phyloP scores from a whole-genome alignment of 2,113 vertebrate genomes.

The Anolis carolinensis region DNA sequence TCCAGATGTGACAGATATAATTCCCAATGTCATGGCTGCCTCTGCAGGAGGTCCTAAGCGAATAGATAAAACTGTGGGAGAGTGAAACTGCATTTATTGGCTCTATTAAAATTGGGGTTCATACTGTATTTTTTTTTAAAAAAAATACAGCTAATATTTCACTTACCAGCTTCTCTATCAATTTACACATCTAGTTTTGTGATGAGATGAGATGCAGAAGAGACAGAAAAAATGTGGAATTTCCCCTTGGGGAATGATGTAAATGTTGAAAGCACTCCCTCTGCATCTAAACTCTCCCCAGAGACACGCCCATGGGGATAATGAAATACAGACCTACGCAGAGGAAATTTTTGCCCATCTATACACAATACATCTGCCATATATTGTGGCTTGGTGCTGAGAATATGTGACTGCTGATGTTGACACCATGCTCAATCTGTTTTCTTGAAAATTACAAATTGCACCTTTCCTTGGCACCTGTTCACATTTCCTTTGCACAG shows the following conservation, averaged over 20 bases:
- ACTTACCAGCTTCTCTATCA: not conserved
- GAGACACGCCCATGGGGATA: not conserved
- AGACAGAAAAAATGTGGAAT: not conserved
- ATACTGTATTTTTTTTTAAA: too few relatives aligned
- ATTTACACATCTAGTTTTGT: too few relatives aligned
- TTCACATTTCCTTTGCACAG: not conserved
- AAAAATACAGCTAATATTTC: not conserved
- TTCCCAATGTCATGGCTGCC: too few relatives aligned
- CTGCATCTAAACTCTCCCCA: not conserved
- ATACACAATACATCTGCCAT: not conserved
- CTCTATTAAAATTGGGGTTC: too few relatives aligned
- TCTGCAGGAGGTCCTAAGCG: too few relatives aligned
- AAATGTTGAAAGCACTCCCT: not conserved
- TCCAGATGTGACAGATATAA: too few relatives aligned
- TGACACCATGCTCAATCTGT: not conserved
- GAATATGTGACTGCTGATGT: not conserved
- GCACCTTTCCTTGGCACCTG: not conserved
- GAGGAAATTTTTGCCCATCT: not conserved
- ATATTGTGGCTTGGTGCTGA: not conserved
- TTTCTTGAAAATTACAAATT: not conserved
- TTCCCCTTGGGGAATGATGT: not conserved
- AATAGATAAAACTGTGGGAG: too few relatives aligned
- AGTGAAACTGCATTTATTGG: too few relatives aligned
- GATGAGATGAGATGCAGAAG: not conserved
- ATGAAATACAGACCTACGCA: too few relatives aligned